Percentiles rank a stretch among this genome's conserved stretches.
These are phyloP conservation scores for Hiodon alosoides DNA, from an alignment of 2,113 vertebrate genomes.

Conservation along the genomic window DNA sequence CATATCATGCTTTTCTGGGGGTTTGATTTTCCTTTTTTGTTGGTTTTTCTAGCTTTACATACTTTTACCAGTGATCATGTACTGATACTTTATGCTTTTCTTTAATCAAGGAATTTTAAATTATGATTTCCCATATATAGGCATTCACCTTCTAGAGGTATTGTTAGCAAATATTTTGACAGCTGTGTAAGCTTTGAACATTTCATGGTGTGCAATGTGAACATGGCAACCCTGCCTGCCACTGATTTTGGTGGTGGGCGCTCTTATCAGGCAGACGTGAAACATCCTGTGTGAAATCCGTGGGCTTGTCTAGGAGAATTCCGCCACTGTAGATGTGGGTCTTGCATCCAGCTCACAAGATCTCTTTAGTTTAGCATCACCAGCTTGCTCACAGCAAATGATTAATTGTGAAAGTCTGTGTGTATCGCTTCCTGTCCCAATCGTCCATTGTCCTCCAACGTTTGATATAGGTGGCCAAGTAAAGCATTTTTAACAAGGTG, in stretches of 20 bases:
- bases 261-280: background rate
- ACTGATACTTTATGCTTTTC: too few species aligned
- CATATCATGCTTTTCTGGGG: too few species aligned
- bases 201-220: background rate
- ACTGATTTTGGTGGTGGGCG: background rate
- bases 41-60: too few species aligned
- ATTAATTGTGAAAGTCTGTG: background rate
- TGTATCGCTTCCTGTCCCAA: conserved; percentile 6
- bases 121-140: too few species aligned
- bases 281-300: conserved; percentile 1
- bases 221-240: background rate
- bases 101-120: too few species aligned
- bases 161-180: too few species aligned
- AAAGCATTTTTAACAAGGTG: conserved; percentile 11
- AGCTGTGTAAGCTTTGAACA: too few species aligned
- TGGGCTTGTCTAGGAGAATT: background rate
- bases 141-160: too few species aligned
- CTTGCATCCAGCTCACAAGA: background rate
- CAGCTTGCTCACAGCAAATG: background rate
- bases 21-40: too few species aligned
- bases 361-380: background rate
- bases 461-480: background rate
- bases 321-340: background rate
- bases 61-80: too few species aligned
- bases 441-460: background rate